Base-by-base conservation (phyloP, 37 sponge, comb jelly and placozoan species). In the Oscarella lobularis region DNA sequence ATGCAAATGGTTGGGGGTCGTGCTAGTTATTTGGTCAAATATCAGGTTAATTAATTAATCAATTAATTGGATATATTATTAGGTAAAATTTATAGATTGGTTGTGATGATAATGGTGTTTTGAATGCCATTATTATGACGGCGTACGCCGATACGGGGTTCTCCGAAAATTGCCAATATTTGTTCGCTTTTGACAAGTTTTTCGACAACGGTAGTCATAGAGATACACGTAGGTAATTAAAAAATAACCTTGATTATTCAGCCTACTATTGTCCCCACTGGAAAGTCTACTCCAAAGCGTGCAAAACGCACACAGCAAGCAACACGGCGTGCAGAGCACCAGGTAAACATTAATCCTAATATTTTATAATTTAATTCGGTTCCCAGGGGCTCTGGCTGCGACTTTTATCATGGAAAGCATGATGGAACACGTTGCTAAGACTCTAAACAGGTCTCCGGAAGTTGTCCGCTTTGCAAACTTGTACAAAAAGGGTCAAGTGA, bases 221-320 rank as follows among this genome's bases (percentile, higher is more conserved):
- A 37, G 3, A 4, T 14, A 3, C 38, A 27, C 38, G n/a, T n/a
- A n/a, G n/a, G n/a, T n/a, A n/a, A n/a, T n/a, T n/a, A n/a, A n/a
- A n/a, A n/a, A n/a, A n/a, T n/a, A 2, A 20, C 74, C 3, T 1
- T 2, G 40, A 67, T 34, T 67, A 34, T 34, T 1, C 73, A 89
- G 90, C 86, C 29, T 89, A 89, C 75, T 69, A 85, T 69, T 39
- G 73, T 9, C 78, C 78, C 0, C 82, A 86, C 81, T 89, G 90
- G 90, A n/a, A 60, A n/a, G 39, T 89, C 14, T 67, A 66, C 38
- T 65, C 70, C 1, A 83, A 74, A 39, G 39, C 75, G 0, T 79
- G 81, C 76, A 89, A 89, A 77, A 89, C 90, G n/a, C 41, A 83
- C 79, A 83, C 67, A 38, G 75, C 86, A 2, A 29, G 39, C 68